phyloP scores from a whole-genome alignment of 2,113 vertebrate species.

The Austrofundulus limnaeus region DNA sequence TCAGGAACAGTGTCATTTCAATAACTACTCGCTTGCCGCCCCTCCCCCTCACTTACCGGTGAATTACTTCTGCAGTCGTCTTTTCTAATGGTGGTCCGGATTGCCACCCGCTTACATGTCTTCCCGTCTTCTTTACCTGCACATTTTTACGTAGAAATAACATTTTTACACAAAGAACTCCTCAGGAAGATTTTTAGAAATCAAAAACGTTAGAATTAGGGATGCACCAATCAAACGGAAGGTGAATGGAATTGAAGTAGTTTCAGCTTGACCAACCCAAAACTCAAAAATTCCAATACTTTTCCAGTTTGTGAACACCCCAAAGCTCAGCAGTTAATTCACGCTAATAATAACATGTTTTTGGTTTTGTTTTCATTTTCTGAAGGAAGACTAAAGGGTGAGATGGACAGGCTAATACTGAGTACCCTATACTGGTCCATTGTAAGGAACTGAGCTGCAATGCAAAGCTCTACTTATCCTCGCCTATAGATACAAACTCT shows the following conservation, averaged over 20 bases:
- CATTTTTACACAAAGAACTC: conserved; percentile 14
- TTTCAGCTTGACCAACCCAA: too few species aligned
- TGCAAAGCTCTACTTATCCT: too few species aligned
- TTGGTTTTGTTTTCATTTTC: too few species aligned
- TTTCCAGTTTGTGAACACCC: not conserved
- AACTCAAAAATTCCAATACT: not conserved
- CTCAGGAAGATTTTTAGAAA: not conserved
- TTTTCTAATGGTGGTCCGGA: conserved; percentile 92
- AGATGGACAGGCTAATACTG: too few species aligned
- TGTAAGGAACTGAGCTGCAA: too few species aligned
- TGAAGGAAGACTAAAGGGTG: too few species aligned
- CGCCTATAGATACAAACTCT: too few species aligned
- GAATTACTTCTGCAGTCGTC: conserved; percentile 93
- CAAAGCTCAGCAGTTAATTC: too few species aligned
- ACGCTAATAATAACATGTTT: too few species aligned
- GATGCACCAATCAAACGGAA: not conserved
- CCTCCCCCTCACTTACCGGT: conserved; percentile 81
- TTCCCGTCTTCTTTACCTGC: conserved; percentile 94
- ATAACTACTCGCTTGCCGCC: not conserved
- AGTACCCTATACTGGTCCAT: too few species aligned
- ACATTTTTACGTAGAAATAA: conserved; percentile 57
- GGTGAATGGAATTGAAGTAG: too few species aligned
- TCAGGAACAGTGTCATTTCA: not conserved
- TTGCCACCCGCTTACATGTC: conserved; percentile 92
- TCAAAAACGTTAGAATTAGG: not conserved